Percentiles rank a stretch among this genome's conserved stretches.
Evolutionary conservation across 2,113 vertebrate genomes (phyloP).

Genomic region (Columbina picui): DNA sequence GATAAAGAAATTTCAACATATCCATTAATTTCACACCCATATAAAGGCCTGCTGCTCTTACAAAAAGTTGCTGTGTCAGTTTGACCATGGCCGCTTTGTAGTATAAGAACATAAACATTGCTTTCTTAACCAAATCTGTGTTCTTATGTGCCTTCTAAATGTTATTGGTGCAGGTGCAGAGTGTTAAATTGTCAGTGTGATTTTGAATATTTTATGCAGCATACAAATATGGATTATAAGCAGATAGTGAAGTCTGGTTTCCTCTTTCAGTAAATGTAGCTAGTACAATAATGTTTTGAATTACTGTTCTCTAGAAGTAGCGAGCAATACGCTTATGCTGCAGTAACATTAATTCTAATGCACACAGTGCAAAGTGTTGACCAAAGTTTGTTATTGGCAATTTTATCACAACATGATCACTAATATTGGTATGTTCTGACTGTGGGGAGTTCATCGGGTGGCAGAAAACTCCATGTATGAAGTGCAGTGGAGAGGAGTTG

Average conservation of each 20-base stretch:
- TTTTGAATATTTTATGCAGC: neutral
- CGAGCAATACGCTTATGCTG: neutral
- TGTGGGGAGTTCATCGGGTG: fast-evolving
- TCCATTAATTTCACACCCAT: neutral
- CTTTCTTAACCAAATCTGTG: neutral
- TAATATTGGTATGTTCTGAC: neutral
- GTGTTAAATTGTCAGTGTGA: neutral
- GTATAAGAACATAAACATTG: neutral
- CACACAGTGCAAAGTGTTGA: neutral
- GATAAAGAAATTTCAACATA: neutral
- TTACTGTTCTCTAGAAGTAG: neutral
- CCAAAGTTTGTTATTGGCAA: neutral
- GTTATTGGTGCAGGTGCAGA: neutral
- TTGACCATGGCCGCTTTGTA: neutral
- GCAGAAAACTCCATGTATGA: fast-evolving
- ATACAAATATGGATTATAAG: neutral
- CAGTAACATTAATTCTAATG: neutral
- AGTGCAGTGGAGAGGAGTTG: neutral
- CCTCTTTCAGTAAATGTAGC: neutral
- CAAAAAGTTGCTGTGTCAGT: neutral
- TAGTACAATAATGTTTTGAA: neutral
- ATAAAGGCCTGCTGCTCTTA: neutral
- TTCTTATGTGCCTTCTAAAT: neutral
- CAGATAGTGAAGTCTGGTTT: neutral
- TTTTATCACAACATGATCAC: neutral